phyloP scores from a whole-genome alignment of 30 jellyfish, hydroid and myxozoan species.

The Cassiopea andromeda region DNA sequence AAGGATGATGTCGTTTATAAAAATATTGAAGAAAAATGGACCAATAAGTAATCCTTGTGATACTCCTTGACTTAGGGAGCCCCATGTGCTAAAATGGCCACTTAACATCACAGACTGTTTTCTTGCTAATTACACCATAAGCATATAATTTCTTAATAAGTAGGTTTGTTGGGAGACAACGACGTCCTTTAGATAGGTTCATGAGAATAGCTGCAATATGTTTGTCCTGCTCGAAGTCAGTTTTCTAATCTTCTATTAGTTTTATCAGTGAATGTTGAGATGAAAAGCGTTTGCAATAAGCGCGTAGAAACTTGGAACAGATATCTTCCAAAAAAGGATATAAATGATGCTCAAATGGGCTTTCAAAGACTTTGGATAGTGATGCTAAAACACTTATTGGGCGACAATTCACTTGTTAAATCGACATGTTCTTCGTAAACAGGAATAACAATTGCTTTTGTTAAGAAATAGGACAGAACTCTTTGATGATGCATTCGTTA shows the following conservation, averaged over 20 bases:
- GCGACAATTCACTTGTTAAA: neutral
- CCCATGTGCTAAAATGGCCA: too few species aligned
- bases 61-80: too few species aligned
- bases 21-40: too few species aligned
- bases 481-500: neutral
- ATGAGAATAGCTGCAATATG: too few species aligned
- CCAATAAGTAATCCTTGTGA: too few species aligned
- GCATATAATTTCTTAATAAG: too few species aligned
- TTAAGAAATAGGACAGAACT: neutral
- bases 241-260: neutral
- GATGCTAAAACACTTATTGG: neutral
- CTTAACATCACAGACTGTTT: too few species aligned
- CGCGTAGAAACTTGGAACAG: neutral
- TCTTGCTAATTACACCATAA: too few species aligned
- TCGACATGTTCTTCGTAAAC: neutral
- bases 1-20: too few species aligned
- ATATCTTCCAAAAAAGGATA: neutral
- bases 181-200: too few species aligned
- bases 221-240: too few species aligned
- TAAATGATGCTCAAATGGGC: neutral
- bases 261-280: neutral
- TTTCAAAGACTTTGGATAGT: neutral
- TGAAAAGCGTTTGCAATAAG: constrained; percentile 1
- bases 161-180: too few species aligned
- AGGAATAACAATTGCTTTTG: neutral